Evolutionary conservation across 2,888 invertebrate genomes (phyloP), one percentile per base, ranked within the genome.

Genomic region (Andrena bucephala): DNA sequence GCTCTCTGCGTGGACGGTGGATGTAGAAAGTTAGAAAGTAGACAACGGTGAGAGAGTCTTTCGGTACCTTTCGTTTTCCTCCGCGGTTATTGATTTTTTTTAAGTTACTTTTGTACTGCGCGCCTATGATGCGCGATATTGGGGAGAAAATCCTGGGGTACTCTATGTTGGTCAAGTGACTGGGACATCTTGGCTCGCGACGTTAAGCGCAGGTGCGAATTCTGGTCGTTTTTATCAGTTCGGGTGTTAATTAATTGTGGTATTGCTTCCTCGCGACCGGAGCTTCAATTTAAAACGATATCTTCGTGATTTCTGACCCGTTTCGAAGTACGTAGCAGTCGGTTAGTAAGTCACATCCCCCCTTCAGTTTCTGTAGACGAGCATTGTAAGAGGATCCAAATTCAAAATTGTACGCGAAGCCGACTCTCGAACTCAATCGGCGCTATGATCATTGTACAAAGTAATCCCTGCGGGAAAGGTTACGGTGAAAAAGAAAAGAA

Each of bases 401-500:
- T 81, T 77, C 66, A 67, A 69, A 81, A 85, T 81, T 85, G 75
- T 82, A 71, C 42, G 31, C 27, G 36, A 13, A 42, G 29, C 7
- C 20, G 20, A 29, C 6, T 79, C 16, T 31, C 36, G 24, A 50
- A 31, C 52, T 29, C 24, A 72, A 77, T 79, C 54, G 72, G 67
- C 70, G 71, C 54, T n/a, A 48, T 70, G 54, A 77, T 76, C 13
- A 57, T 78, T 76, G 24, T 84, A 73, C 84, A 84, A 84, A 84
- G 65, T 67, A 77, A 33, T 77, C 68, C 63, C 42, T 57, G 75
- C 48, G 66, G 36, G 36, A 76, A 36, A 48, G 57, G 24, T 65
- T 31, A 52, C 54, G 69, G 68, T 59, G 50, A 66, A 78, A 72
- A 42, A 13, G 42, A 42, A 42, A 16, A 16, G 42, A 42, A 85